phyloP scores from a whole-genome alignment of 2,888 invertebrate genomes.

The Alsophila aescularia region DNA sequence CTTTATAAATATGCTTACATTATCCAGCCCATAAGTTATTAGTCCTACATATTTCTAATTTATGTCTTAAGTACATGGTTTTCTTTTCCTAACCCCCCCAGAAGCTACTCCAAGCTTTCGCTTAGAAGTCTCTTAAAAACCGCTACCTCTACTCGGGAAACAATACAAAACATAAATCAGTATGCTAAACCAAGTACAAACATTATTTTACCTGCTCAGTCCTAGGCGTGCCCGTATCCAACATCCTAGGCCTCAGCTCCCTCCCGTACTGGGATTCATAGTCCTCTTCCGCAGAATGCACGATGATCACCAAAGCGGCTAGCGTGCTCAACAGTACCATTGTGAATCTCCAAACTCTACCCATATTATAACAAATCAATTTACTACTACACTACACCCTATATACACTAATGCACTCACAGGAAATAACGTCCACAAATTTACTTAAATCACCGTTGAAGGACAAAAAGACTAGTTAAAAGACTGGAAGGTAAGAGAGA shows the following conservation, averaged over 20 bases:
- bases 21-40: too few relatives aligned
- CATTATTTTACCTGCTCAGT: constrained; percentile 55
- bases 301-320: constrained; percentile 79
- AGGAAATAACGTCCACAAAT: constrained; percentile 27
- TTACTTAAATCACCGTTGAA: constrained; percentile 32
- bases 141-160: too few relatives aligned
- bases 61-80: too few relatives aligned
- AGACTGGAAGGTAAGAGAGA: constrained; percentile 53
- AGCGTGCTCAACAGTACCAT: constrained; percentile 79
- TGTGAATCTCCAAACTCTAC: constrained; percentile 64
- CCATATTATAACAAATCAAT: constrained; percentile 68
- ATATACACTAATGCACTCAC: constrained; percentile 43
- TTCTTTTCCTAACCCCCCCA: too few relatives aligned
- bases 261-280: constrained; percentile 60
- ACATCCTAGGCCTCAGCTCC: constrained; percentile 59
- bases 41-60: too few relatives aligned
- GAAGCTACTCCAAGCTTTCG: too few relatives aligned
- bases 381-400: constrained; percentile 34
- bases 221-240: constrained; percentile 57
- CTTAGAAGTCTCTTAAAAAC: too few relatives aligned
- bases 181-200: too few relatives aligned
- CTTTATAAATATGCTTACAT: too few relatives aligned
- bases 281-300: constrained; percentile 74
- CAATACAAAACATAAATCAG: background rate
- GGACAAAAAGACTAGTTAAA: constrained; percentile 18